Evolutionary conservation across 1,140 invertebrate species (phyloP), one percentile per base, ranked within the genome.

Genomic region (Formica selysi): DNA sequence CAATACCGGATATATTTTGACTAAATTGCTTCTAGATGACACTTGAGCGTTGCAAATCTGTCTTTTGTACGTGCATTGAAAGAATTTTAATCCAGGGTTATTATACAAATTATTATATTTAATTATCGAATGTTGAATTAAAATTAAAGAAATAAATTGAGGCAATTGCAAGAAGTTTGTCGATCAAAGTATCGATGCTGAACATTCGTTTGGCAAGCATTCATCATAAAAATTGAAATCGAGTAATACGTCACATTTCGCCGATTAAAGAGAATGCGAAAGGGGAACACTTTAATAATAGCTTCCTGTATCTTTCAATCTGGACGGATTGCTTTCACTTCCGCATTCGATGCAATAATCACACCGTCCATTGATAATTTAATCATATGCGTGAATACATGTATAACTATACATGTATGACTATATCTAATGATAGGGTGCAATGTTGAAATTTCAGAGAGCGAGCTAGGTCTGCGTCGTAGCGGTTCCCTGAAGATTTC

Each of bases 401-500:
- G 32, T 26, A 29, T 51, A 44, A 38, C 68, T n/a, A n/a, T n/a
- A n/a, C n/a, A n/a, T n/a, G n/a, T n/a, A n/a, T n/a, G 65, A 71
- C n/a, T 70, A 16, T 48, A 48, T 48, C 2, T 48, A 38, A 81
- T 81, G 38, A 13, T 51, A 64, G 10, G 10, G 19, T 41, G 5
- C 8, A 44, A 6, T 38, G 41, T 38, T 16, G 11, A 61, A 70
- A 65, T 94, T 93, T 38, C 91, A 94, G 93, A 94, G 73, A 93
- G 89, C 71, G 93, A 94, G 84, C 54, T 91, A 59, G 91, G 90
- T 32, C 64, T 93, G 59, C 90, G 92, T 59, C 92, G 93, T 22
- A 81, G 91, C 16, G 90, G 88, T 29, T 94, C 93, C 0, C 71
- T 94, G n/a, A 91, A 91, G 64, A 85, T 94, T n/a, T 62, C 91